Conservation (phyloP, 2,888 invertebrate genomes). For the Melipona beecheii region DNA sequence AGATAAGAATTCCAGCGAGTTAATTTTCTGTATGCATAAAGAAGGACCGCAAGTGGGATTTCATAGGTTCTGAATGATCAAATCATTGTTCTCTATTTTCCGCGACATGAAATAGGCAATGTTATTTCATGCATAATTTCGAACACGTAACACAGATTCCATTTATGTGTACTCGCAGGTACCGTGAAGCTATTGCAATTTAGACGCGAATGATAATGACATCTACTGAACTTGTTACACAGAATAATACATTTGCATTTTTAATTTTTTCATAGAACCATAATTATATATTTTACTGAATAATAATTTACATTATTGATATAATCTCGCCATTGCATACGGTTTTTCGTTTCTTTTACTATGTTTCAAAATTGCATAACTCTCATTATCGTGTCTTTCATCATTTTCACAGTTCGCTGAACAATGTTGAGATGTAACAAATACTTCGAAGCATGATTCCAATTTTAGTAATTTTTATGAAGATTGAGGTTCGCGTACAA, state of each 20-base stretch:
- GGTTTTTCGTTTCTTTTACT: not conserved
- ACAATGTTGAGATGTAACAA: not conserved
- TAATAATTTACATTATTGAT: not conserved
- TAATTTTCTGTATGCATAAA: not conserved
- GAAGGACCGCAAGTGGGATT: conserved; percentile 14
- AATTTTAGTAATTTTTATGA: not conserved
- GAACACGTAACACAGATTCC: conserved; percentile 49
- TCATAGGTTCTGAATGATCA: conserved; percentile 47
- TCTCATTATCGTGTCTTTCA: not conserved
- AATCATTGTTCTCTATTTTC: conserved; percentile 24
- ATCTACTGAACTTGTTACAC: not conserved
- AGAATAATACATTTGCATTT: not conserved
- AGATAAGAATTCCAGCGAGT: not conserved
- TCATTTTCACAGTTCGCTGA: not conserved
- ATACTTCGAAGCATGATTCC: not conserved
- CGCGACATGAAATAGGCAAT: conserved; percentile 15
- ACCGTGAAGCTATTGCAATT: conserved; percentile 27
- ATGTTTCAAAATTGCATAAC: not conserved
- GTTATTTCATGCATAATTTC: conserved; percentile 46
- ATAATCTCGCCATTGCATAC: not conserved
- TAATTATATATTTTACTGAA: not conserved
- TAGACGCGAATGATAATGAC: conserved; percentile 34
- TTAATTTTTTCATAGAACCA: not conserved
- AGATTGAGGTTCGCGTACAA: not conserved
- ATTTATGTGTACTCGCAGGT: conserved; percentile 18